Evolutionary conservation across 1,140 invertebrate genomes (phyloP).

Genomic region (Carposina sasakii): DNA sequence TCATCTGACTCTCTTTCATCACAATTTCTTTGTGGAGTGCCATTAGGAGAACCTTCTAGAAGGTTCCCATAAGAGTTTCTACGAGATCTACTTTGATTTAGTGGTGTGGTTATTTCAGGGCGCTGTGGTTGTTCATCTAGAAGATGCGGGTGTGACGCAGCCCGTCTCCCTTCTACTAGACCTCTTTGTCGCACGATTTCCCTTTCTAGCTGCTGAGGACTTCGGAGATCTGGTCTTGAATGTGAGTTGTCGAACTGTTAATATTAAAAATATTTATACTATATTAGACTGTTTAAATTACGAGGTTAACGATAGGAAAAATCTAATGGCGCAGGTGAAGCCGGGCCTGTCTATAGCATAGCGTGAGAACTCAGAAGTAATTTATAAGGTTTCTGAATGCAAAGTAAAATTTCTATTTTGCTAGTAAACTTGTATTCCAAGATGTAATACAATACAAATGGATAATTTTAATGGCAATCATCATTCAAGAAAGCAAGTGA

Average conservation of each 20-base stretch:
- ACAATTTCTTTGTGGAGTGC: slow-evolving; percentile 27
- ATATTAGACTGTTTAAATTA: too few relatives aligned
- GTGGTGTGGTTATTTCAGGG: slow-evolving; percentile 45
- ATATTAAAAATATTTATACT: slow-evolving; percentile 6
- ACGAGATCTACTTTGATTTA: slow-evolving; percentile 57
- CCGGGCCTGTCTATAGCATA: too few relatives aligned
- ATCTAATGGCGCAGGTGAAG: too few relatives aligned
- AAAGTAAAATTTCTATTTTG: too few relatives aligned
- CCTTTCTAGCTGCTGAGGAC: slow-evolving; percentile 74
- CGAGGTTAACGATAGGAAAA: too few relatives aligned
- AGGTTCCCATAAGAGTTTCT: slow-evolving; percentile 74
- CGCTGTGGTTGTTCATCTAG: slow-evolving; percentile 71
- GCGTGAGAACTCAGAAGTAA: too few relatives aligned
- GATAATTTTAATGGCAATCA: too few relatives aligned
- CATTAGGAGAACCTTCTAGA: slow-evolving; percentile 59
- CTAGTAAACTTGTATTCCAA: too few relatives aligned
- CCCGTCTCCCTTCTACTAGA: slow-evolving; percentile 71
- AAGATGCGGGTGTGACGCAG: slow-evolving; percentile 79
- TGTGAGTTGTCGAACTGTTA: slow-evolving; percentile 60
- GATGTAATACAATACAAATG: too few relatives aligned
- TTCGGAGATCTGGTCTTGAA: slow-evolving; percentile 65
- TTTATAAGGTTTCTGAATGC: too few relatives aligned
- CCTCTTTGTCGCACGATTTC: slow-evolving; percentile 72
- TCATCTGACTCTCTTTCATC: slow-evolving; percentile 75
- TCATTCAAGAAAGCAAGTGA: too few relatives aligned